Percentiles rank a stretch among this genome's conserved stretches.
Conservation (phyloP, 2,888 invertebrate genomes). For the Camptogramma bilineatum region DNA sequence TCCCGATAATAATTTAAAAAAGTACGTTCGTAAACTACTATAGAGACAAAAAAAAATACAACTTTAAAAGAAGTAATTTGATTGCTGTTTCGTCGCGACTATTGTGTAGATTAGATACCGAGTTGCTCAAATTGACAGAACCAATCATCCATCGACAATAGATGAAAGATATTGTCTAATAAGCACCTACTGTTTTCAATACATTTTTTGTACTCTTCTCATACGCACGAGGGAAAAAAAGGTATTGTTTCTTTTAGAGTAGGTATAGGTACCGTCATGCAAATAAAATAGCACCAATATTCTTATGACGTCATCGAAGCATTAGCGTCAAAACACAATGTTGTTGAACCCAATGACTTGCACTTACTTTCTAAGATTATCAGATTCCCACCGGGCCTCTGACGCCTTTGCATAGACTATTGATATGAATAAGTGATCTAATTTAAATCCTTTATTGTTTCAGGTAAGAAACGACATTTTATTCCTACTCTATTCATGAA, state of each 20-base stretch:
- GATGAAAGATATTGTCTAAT: conserved; percentile 18
- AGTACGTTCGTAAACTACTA: background rate
- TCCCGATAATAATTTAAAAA: too few relatives aligned
- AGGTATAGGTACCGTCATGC: conserved; percentile 8
- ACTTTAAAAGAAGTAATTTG: background rate
- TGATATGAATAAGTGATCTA: conserved; percentile 14
- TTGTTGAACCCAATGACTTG: conserved; percentile 77
- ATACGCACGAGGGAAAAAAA: conserved; percentile 8
- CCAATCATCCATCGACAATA: conserved; percentile 13
- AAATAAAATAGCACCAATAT: conserved; percentile 15
- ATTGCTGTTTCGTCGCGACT: background rate
- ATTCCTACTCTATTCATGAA: conserved; percentile 4
- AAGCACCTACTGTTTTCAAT: conserved; percentile 10
- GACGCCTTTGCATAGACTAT: conserved; percentile 29
- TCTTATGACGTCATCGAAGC: conserved; percentile 12
- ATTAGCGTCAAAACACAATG: conserved; percentile 68
- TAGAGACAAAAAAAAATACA: background rate
- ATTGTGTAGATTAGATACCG: background rate
- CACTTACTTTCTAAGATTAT: conserved; percentile 58
- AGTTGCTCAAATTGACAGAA: conserved; percentile 14
- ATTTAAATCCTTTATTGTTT: conserved; percentile 41
- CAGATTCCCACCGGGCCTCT: conserved; percentile 59
- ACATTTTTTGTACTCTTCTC: conserved; percentile 10
- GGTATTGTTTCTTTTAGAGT: conserved; percentile 1
- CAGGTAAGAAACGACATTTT: conserved; percentile 43